Evolutionary conservation across 2,888 invertebrate genomes (phyloP).

Genomic region (Dasypolia templi): DNA sequence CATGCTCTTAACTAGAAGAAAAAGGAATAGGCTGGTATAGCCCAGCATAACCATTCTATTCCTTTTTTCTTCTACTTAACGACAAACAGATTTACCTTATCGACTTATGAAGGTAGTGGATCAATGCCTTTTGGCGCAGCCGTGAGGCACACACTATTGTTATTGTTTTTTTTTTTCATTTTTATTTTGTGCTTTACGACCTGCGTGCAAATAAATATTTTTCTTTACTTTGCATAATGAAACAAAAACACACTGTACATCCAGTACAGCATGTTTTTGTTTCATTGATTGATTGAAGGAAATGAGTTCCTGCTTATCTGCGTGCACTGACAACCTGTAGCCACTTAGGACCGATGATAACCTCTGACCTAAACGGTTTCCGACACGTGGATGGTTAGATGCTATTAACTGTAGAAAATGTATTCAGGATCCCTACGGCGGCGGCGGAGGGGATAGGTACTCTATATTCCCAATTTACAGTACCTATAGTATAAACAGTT

Average conservation of each 20-base stretch:
- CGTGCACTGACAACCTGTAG: conserved; percentile 13
- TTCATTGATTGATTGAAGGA: conserved; percentile 53
- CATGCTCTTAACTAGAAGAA: neutral
- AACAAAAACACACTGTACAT: conserved; percentile 33
- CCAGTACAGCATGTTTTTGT: no score
- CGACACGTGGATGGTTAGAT: conserved; percentile 38
- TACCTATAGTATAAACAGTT: neutral
- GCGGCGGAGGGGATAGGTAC: no score
- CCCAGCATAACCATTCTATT: no score
- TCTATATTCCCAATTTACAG: no score
- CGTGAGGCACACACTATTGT: no score
- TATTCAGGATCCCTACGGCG: conserved; percentile 1
- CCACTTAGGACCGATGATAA: conserved; percentile 1
- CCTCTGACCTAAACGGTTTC: conserved; percentile 31
- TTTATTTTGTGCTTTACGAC: no score
- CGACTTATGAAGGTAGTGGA: neutral
- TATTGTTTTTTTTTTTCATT: no score
- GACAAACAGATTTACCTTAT: no score
- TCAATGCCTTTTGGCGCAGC: no score
- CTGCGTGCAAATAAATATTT: no score
- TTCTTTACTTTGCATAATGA: no score
- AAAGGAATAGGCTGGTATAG: neutral
- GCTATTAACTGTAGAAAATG: neutral
- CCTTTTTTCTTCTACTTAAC: no score
- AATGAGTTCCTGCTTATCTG: conserved; percentile 34